Evolutionary conservation across 2,113 vertebrate species (phyloP).

Genomic region (Ellobius talpinus): DNA sequence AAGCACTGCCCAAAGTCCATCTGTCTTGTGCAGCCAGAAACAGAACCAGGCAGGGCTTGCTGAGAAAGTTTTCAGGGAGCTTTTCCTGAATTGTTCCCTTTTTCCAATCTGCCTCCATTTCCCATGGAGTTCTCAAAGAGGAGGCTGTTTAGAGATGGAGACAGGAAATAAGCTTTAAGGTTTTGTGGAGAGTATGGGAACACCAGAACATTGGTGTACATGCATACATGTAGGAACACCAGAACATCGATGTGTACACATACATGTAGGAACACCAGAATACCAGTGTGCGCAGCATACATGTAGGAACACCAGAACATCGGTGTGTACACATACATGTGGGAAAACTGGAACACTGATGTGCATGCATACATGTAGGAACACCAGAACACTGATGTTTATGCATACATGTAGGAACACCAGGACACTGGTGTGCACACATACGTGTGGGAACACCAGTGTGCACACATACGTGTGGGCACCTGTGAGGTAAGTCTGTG

Average conservation of each 20-base stretch:
- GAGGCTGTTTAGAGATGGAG: background rate
- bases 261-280: too few species aligned
- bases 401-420: background rate
- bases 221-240: background rate
- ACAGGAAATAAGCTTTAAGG: background rate
- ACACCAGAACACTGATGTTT: background rate
- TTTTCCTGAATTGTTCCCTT: background rate
- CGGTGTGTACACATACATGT: too few species aligned
- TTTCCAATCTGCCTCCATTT: constrained; percentile 1
- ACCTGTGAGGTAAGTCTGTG: background rate
- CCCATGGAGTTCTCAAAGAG: background rate
- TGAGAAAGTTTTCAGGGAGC: background rate
- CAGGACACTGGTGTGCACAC: accelerated
- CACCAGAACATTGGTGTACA: background rate
- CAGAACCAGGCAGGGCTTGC: background rate
- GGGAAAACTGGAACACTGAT: background rate
- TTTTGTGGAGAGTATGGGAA: background rate
- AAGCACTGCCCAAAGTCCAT: background rate
- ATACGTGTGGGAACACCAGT: background rate
- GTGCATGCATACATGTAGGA: background rate
- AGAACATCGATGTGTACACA: too few species aligned
- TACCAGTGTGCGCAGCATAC: too few species aligned
- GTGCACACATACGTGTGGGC: background rate
- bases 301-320: too few species aligned
- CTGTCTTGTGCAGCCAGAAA: background rate